Evolutionary conservation across 92 coral and sea anemone species (phyloP).

Genomic region (Epizoanthus scotinus): DNA sequence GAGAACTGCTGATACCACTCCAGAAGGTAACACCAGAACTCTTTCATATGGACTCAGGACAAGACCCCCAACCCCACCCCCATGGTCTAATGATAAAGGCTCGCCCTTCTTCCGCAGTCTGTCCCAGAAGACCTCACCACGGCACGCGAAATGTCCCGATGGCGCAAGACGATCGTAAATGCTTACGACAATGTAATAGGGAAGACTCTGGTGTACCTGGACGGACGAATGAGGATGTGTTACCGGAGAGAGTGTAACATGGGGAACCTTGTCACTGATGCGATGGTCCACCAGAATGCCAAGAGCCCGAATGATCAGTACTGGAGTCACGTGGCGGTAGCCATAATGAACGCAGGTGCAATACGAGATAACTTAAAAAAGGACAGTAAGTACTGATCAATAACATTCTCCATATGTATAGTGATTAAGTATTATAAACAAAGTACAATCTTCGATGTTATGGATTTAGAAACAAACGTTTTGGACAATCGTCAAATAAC

Average conservation of each 20-base stretch:
- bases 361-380: conserved; percentile 9
- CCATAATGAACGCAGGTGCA: conserved; percentile 23
- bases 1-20: no score
- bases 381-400: conserved; percentile 9
- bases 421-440: no score
- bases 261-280: conserved; percentile 5
- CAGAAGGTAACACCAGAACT: no score
- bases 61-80: no score
- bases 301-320: conserved; percentile 13
- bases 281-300: conserved; percentile 11
- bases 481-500: no score
- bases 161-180: conserved; percentile 18
- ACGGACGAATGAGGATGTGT: not conserved
- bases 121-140: conserved; percentile 9
- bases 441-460: no score
- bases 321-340: conserved; percentile 19
- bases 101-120: not conserved
- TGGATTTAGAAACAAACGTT: no score
- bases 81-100: no score
- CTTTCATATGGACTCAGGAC: no score
- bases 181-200: conserved; percentile 14
- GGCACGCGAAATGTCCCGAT: conserved; percentile 8
- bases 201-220: conserved; percentile 12
- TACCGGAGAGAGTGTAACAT: conserved; percentile 3
- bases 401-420: no score